A percentile compares a stretch with the other conserved stretches of the same genome.
Evolutionary conservation across 2,888 invertebrate species (phyloP).

Genomic region (Machimus rusticus): DNA sequence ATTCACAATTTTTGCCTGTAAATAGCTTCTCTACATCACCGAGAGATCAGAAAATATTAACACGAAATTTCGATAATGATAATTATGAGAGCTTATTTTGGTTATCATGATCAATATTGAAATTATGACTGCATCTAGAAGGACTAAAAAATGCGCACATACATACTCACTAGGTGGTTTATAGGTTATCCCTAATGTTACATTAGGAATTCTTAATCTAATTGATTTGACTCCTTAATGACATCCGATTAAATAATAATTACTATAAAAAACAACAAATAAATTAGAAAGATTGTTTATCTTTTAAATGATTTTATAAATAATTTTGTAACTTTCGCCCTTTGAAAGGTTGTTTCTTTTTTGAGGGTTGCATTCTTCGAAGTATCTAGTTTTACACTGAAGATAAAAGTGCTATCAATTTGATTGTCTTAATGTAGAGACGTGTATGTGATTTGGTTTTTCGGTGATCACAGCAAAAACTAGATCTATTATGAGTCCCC

Average conservation of each 20-base stretch:
- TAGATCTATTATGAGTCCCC: background rate
- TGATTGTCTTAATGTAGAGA: background rate
- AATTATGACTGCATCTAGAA: conserved; percentile 27
- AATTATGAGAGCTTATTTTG: background rate
- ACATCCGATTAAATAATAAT: conserved; percentile 35
- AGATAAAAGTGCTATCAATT: background rate
- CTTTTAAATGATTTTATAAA: background rate
- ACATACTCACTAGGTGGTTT: conserved; percentile 34
- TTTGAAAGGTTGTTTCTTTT: background rate
- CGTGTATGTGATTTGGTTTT: background rate
- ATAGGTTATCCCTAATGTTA: conserved; percentile 13
- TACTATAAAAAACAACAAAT: conserved; percentile 35
- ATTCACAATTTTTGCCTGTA: background rate
- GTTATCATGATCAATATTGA: background rate
- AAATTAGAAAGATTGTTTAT: conserved; percentile 8
- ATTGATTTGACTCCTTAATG: conserved; percentile 23
- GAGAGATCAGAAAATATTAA: background rate
- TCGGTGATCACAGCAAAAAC: background rate
- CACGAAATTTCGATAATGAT: background rate
- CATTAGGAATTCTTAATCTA: conserved; percentile 11
- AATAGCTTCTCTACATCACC: background rate
- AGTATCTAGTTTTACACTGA: background rate
- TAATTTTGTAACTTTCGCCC: background rate
- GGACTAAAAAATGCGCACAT: conserved; percentile 18
- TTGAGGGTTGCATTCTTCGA: background rate